Evolutionary conservation across 2,113 vertebrate genomes (phyloP).

Genomic region (Lipotes vexillifer): DNA sequence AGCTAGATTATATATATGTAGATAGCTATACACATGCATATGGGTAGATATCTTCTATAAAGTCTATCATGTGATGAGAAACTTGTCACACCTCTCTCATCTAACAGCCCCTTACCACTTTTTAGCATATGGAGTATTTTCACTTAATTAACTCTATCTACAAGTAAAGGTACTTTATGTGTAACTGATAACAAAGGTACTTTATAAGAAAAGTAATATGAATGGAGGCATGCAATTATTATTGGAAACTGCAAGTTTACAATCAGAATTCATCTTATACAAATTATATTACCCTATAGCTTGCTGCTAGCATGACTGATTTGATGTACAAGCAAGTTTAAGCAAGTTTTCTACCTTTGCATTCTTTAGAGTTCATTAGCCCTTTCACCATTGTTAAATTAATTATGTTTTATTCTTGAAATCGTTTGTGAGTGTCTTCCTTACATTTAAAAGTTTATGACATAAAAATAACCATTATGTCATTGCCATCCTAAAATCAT

Average conservation of each 20-base stretch:
- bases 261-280: not conserved
- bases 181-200: not conserved
- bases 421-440: not conserved
- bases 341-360: not conserved
- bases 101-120: not conserved
- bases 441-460: not conserved
- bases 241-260: not conserved
- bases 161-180: constrained; percentile 15
- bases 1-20: not conserved
- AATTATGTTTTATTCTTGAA: not conserved
- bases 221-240: not conserved
- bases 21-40: not conserved
- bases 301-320: not conserved
- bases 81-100: not conserved
- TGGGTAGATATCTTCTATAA: not conserved
- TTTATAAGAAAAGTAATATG: not conserved
- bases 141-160: not conserved
- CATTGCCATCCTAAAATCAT: not conserved
- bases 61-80: not conserved
- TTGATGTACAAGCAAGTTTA: not conserved
- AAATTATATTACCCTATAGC: not conserved
- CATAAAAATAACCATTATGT: not conserved
- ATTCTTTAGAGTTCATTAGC: not conserved
- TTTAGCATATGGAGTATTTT: not conserved
- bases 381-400: not conserved